Conservation (phyloP, 2,113 vertebrate species). For the Mohoua ochrocephala region DNA sequence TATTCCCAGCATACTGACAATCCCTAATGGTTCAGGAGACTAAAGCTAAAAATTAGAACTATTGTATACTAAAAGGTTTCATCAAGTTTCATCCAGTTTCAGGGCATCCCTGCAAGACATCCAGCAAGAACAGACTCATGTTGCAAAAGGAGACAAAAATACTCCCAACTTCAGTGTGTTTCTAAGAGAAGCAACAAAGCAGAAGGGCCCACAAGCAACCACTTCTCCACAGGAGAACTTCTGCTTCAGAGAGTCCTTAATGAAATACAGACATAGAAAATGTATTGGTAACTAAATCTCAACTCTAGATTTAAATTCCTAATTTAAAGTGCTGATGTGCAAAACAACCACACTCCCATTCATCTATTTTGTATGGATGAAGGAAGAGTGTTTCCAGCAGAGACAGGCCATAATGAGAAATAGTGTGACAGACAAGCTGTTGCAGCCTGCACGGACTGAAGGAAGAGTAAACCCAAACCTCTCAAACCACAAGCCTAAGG, state of each 20-base stretch:
- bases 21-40: not conserved
- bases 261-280: not conserved
- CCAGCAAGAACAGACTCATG: not conserved
- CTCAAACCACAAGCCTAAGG: not conserved
- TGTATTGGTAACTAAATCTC: not conserved
- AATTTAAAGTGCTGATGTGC: not conserved
- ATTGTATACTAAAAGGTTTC: not conserved
- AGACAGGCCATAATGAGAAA: not conserved
- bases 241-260: not conserved
- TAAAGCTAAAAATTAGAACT: not conserved
- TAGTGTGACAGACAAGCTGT: rapidly evolving
- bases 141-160: not conserved
- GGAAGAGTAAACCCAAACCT: not conserved
- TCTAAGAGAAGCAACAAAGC: not conserved
- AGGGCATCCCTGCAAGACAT: rapidly evolving
- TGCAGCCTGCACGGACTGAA: not conserved
- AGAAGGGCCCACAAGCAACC: not conserved
- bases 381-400: not conserved
- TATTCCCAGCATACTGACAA: not conserved
- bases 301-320: not conserved
- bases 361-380: not conserved
- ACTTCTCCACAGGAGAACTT: not conserved
- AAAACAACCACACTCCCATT: not conserved
- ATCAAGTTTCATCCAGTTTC: not conserved
- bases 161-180: not conserved